Evolutionary conservation across 2,113 vertebrate genomes (phyloP).

Genomic region (Cyanocitta stelleri): DNA sequence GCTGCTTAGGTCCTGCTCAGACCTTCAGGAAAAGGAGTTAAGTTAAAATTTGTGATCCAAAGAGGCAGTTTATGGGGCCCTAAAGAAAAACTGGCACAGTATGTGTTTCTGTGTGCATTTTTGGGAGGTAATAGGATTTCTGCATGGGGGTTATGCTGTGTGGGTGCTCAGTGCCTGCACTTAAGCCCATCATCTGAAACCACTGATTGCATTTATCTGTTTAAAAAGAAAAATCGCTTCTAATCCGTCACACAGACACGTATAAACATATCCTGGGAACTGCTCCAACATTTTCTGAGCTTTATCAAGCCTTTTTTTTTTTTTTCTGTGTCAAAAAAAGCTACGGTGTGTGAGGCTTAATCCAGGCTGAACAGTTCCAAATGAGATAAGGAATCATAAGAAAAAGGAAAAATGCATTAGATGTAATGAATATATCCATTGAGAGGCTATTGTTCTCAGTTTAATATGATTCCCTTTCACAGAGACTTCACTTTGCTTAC

Average conservation of each 20-base stretch:
- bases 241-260: constrained; percentile 42
- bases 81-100: not conserved
- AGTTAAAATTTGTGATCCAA: not conserved
- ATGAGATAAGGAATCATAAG: constrained; percentile 31
- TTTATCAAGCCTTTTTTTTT: not conserved
- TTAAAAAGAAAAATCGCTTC: constrained; percentile 59
- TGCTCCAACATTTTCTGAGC: constrained; percentile 46
- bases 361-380: constrained; percentile 35
- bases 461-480: not conserved
- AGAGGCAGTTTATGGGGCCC: not conserved
- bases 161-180: not conserved
- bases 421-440: not conserved
- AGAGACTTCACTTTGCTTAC: not conserved
- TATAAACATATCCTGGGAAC: constrained; percentile 60
- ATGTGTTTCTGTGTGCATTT: not conserved
- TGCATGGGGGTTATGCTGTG: not conserved
- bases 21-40: not conserved
- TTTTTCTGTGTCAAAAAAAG: constrained; percentile 13
- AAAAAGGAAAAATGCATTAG: not conserved
- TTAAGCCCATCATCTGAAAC: not conserved
- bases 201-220: constrained; percentile 54
- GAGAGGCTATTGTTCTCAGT: not conserved
- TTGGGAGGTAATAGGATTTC: not conserved
- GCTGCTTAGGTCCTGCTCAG: not conserved
- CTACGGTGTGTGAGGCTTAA: not conserved